These are phyloP conservation scores for Orthosia gothica DNA, from an alignment of 2,888 invertebrate species.

Conservation along the genomic window DNA sequence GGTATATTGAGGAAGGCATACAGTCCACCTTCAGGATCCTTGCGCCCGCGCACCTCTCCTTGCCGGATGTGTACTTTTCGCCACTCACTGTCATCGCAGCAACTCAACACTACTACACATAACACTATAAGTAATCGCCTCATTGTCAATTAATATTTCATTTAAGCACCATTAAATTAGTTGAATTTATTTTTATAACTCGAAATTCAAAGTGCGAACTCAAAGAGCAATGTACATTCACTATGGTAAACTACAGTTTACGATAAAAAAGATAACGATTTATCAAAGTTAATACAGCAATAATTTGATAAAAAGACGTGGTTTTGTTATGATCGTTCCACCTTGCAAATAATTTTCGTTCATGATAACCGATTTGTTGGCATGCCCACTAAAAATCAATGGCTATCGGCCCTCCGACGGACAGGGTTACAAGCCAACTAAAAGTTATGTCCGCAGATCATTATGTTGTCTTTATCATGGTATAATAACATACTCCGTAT, in stretches of 20 bases:
- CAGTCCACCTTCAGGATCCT: conserved; percentile 65
- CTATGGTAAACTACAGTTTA: too few relatives aligned
- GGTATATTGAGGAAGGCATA: conserved; percentile 76
- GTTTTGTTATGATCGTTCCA: background rate
- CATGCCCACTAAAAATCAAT: background rate
- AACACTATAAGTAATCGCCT: conserved; percentile 30
- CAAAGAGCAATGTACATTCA: too few relatives aligned
- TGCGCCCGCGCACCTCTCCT: conserved; percentile 75
- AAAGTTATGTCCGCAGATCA: background rate
- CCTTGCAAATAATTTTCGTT: too few relatives aligned
- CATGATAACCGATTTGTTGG: too few relatives aligned
- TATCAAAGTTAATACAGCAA: conserved; percentile 18
- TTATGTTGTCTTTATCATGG: background rate
- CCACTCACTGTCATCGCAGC: conserved; percentile 55
- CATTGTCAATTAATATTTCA: conserved; percentile 14
- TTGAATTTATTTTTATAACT: too few relatives aligned
- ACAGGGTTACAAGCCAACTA: background rate
- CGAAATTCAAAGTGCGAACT: too few relatives aligned
- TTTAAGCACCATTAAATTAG: too few relatives aligned
- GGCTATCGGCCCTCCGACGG: background rate
- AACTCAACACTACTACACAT: conserved; percentile 25
- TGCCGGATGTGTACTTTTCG: conserved; percentile 68
- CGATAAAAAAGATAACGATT: background rate
- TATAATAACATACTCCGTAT: too few relatives aligned
- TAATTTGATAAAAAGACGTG: background rate